Percentiles rank a stretch among this genome's conserved stretches.
Conservation (phyloP, 1,140 invertebrate species). For the Papilio xuthus region DNA sequence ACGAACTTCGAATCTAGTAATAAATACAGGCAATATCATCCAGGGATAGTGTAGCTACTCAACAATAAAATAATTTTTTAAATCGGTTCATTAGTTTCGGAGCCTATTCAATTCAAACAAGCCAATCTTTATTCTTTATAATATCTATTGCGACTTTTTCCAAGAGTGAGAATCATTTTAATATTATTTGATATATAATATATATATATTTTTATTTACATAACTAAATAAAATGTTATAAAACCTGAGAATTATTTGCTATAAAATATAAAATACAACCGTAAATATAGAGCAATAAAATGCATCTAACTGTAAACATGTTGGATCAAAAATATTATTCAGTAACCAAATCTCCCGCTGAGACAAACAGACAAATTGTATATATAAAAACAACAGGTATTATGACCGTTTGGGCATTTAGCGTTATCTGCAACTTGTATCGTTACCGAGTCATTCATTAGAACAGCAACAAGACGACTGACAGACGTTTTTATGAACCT, state of each 20-base stretch:
- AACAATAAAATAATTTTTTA: too few species aligned
- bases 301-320: constrained; percentile 11
- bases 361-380: background rate
- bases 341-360: background rate
- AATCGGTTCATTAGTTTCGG: too few species aligned
- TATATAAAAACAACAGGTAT: constrained; percentile 18
- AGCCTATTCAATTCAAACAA: too few species aligned
- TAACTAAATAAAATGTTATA: background rate
- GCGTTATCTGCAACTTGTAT: background rate
- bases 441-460: constrained; percentile 10
- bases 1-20: too few species aligned
- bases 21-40: too few species aligned
- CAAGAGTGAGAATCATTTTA: too few species aligned
- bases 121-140: too few species aligned
- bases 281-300: background rate
- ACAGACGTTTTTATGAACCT: background rate
- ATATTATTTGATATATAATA: too few species aligned
- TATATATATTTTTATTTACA: too few species aligned
- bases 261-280: background rate
- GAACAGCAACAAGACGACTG: background rate
- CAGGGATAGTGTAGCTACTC: too few species aligned
- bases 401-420: constrained; percentile 15
- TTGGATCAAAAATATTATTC: background rate
- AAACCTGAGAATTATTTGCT: background rate
- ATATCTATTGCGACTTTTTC: too few species aligned